phyloP scores from a whole-genome alignment of 2,113 vertebrate species.

The Mus musculus region GRCm39 chr11:109020501-109021000 shows the following conservation, averaged over 20 bases:
- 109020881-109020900: not conserved
- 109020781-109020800: not conserved
- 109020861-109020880: not conserved
- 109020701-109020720: not conserved
- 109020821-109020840: not conserved
- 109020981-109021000: not conserved
- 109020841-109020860: not conserved
- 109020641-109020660: not conserved
- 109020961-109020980: not conserved
- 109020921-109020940: not conserved
- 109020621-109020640: not conserved
- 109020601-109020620: not conserved
- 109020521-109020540: not conserved
- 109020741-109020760: not conserved
- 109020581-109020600: not conserved
- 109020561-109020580: not conserved
- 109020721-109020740: not conserved
- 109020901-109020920: not conserved
- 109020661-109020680: not conserved
- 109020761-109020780: not conserved
- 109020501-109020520: not conserved
- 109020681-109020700: not conserved
- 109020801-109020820: not conserved
- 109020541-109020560: not conserved
- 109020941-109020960: not conserved